phyloP scores from a whole-genome alignment of 2,888 invertebrate genomes.

The Eubasilissa splendida region DNA sequence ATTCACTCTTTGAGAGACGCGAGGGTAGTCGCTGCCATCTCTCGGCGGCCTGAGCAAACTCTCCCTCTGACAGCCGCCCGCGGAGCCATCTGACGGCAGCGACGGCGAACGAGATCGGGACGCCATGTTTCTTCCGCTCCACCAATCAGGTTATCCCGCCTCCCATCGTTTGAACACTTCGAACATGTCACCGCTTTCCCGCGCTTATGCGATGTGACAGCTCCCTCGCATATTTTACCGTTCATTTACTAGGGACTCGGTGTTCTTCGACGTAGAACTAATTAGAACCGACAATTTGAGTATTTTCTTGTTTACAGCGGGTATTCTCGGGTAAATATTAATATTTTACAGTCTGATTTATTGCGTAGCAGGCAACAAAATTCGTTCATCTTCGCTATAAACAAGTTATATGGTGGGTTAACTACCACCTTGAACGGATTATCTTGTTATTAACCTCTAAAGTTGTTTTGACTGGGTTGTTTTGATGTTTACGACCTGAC shows the following conservation, averaged over 20 bases:
- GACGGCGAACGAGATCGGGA: slow-evolving; percentile 56
- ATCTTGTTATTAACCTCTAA: slow-evolving; percentile 38
- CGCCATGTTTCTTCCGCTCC: slow-evolving; percentile 52
- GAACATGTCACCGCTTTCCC: slow-evolving; percentile 45
- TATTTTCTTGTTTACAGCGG: slow-evolving; percentile 40
- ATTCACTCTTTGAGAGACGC: slow-evolving; percentile 46
- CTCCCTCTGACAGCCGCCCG: slow-evolving; percentile 50
- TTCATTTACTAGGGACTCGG: slow-evolving; percentile 15
- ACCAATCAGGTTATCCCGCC: slow-evolving; percentile 54
- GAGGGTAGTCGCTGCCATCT: slow-evolving; percentile 53
- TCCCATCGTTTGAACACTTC: slow-evolving; percentile 40
- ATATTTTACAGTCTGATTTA: slow-evolving; percentile 3
- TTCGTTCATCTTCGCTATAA: slow-evolving; percentile 30
- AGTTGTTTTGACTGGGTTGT: slow-evolving; percentile 45
- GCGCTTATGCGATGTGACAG: slow-evolving; percentile 51
- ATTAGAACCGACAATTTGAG: slow-evolving; percentile 35
- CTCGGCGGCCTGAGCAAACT: slow-evolving; percentile 54
- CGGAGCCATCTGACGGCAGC: slow-evolving; percentile 55
- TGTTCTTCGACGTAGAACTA: slow-evolving; percentile 27
- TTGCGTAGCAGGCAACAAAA: slow-evolving; percentile 8
- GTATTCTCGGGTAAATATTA: slow-evolving; percentile 25
- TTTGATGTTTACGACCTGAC: slow-evolving; percentile 38
- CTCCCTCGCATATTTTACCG: slow-evolving; percentile 42
- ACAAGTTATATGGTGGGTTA: slow-evolving; percentile 22
- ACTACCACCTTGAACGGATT: neutral